A percentile compares a stretch with the other conserved stretches of the same genome.
These are phyloP conservation scores for Papilio polytes DNA, from an alignment of 1,140 invertebrate species.

Conservation along the genomic window DNA sequence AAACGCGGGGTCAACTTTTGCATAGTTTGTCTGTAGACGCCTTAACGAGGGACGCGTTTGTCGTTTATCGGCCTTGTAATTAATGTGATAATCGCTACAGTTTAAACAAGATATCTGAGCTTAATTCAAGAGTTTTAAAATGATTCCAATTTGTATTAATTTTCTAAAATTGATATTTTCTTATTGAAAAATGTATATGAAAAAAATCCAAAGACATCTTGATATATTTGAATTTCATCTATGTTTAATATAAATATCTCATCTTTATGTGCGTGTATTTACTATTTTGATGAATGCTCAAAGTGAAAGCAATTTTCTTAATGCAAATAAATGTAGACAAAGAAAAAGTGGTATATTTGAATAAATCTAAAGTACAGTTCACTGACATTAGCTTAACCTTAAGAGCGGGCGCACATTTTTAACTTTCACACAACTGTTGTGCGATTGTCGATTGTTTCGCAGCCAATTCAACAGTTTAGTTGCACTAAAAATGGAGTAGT, in stretches of 20 bases:
- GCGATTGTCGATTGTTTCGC: too few species aligned
- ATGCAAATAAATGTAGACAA: slow-evolving; percentile 16
- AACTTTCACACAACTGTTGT: too few species aligned
- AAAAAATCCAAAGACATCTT: not conserved
- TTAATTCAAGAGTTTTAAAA: not conserved
- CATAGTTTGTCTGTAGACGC: slow-evolving; percentile 30
- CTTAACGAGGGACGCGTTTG: slow-evolving; percentile 32
- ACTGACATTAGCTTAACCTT: not conserved
- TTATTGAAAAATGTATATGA: not conserved
- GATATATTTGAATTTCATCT: not conserved
- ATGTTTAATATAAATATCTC: not conserved
- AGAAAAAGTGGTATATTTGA: not conserved
- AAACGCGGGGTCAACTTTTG: slow-evolving; percentile 38
- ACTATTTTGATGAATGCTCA: not conserved
- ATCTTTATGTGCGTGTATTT: not conserved
- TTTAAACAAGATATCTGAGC: not conserved
- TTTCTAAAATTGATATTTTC: not conserved
- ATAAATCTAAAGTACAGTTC: slow-evolving; percentile 4
- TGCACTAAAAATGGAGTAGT: too few species aligned
- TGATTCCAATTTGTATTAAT: not conserved
- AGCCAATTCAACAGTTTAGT: too few species aligned
- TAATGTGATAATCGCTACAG: slow-evolving; percentile 11
- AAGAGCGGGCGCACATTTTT: not conserved
- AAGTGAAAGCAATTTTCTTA: not conserved
- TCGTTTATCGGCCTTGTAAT: slow-evolving; percentile 32